These are phyloP conservation scores for Rotaria sp. DNA, from an alignment of 2,888 invertebrate genomes.

Conservation along the genomic window DNA sequence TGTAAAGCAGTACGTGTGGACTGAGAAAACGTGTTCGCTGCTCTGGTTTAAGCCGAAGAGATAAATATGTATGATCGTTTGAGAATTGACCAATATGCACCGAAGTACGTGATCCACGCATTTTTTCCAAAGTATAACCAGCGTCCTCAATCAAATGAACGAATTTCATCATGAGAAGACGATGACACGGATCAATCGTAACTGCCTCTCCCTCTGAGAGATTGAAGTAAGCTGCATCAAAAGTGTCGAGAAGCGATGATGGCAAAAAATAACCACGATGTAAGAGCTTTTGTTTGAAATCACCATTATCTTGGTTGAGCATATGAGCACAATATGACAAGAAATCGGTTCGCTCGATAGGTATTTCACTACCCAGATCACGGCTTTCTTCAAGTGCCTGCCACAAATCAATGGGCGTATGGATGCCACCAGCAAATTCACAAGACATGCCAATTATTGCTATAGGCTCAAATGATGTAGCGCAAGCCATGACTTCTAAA, in stretches of 20 bases:
- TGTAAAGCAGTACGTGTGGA: not conserved
- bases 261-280: not conserved
- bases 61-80: not conserved
- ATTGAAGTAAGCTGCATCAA: not conserved
- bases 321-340: not conserved
- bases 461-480: too few species aligned
- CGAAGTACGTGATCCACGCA: not conserved
- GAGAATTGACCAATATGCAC: not conserved
- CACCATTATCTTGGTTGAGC: too few species aligned
- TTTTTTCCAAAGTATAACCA: not conserved
- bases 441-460: too few species aligned
- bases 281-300: not conserved
- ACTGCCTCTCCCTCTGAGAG: not conserved
- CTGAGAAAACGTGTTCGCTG: not conserved
- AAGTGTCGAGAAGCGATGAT: accelerated
- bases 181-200: not conserved
- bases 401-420: too few species aligned
- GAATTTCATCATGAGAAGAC: not conserved
- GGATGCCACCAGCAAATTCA: too few species aligned
- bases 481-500: too few species aligned
- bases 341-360: not conserved
- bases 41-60: not conserved
- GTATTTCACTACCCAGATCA: not conserved
- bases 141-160: not conserved
- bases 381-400: too few species aligned